Base-by-base conservation (phyloP, 2,797 vertebrate genomes). In the Epinephelus coioides region DNA sequence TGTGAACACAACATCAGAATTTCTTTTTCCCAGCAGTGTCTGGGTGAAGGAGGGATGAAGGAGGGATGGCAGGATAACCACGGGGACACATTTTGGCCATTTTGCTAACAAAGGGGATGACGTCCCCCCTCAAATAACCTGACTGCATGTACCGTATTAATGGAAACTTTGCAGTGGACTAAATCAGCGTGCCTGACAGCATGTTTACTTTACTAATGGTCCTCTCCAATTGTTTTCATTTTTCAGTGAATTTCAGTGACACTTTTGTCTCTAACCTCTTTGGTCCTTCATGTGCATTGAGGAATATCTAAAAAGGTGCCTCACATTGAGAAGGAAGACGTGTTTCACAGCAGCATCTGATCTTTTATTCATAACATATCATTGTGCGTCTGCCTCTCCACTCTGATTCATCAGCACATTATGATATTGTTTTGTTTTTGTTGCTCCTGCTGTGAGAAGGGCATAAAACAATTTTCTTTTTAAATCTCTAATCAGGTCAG, bases 361-460 rank as follows among this genome's bases (percentile, higher is more conserved):
- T 94, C 82, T 91, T 91, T 91, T 91, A 92, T 92, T 94, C 89
- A 92, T 89, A 55, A 62, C 66, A 47, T 73, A 57, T 83, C 83
- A 73, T 66, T 79, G 79, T 53, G 78, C 46, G 13, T 78, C 74
- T 69, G 71, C 77, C 76, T 84, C 77, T 71, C 55, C 51, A 30
- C 78, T 75, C 80, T 87, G 65, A 86, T 86, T 90, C 79, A 88
- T 89, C 80, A 86, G 69, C 76, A 68, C 79, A 83, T 83, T 87
- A 87, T 86, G 76, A 84, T 85, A 72, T 81, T 87, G 78, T 83
- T 90, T 87, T 85, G 55, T 89, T 88, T 87, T 76, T 47, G 64
- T 56, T 79, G 62, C 62, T 19, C 27, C 53, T 21, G 63, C 54
- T 61, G 60, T 23, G 50, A 60, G 63, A 85, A 74, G 72, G 81